A percentile compares a stretch with the other conserved stretches of the same genome.
These are phyloP conservation scores for Apoda limacodes DNA, from an alignment of 2,888 invertebrate genomes.

Conservation along the genomic window DNA sequence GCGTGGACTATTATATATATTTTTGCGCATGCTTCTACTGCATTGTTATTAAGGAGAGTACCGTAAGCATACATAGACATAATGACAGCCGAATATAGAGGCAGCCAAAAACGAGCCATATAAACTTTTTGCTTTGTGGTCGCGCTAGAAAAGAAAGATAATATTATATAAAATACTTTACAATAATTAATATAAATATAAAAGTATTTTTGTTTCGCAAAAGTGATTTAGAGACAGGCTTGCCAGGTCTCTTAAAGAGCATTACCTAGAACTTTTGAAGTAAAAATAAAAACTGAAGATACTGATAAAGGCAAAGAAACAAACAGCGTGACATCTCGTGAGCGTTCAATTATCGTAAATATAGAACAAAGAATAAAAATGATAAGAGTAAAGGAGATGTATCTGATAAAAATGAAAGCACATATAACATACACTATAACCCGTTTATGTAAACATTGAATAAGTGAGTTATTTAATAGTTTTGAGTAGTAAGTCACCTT, in stretches of 20 bases:
- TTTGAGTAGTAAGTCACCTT: slow-evolving; percentile 82
- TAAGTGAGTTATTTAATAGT: slow-evolving; percentile 57
- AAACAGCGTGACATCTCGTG: slow-evolving; percentile 45
- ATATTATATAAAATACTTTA: slow-evolving; percentile 52
- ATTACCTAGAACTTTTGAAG: no score
- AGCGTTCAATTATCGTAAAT: slow-evolving; percentile 27
- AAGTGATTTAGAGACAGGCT: not conserved
- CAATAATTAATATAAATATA: slow-evolving; percentile 31
- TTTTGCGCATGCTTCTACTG: slow-evolving; percentile 59
- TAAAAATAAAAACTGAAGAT: slow-evolving; percentile 16
- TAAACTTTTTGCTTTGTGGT: slow-evolving; percentile 65
- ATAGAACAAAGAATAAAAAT: slow-evolving; percentile 27
- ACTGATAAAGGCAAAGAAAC: slow-evolving; percentile 44
- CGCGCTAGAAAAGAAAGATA: slow-evolving; percentile 63
- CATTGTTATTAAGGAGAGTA: slow-evolving; percentile 43
- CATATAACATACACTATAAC: slow-evolving; percentile 41
- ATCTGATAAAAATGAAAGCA: slow-evolving; percentile 45
- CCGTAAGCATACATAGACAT: slow-evolving; percentile 67
- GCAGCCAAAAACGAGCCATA: slow-evolving; percentile 68
- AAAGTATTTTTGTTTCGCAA: slow-evolving; percentile 16
- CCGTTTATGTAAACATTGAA: slow-evolving; percentile 36
- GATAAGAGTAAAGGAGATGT: slow-evolving; percentile 47
- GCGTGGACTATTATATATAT: no score
- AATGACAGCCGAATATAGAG: slow-evolving; percentile 66
- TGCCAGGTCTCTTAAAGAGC: slow-evolving; percentile 1